These are phyloP conservation scores for Cancer borealis DNA, from an alignment of 2,888 invertebrate species.

Conservation along the genomic window DNA sequence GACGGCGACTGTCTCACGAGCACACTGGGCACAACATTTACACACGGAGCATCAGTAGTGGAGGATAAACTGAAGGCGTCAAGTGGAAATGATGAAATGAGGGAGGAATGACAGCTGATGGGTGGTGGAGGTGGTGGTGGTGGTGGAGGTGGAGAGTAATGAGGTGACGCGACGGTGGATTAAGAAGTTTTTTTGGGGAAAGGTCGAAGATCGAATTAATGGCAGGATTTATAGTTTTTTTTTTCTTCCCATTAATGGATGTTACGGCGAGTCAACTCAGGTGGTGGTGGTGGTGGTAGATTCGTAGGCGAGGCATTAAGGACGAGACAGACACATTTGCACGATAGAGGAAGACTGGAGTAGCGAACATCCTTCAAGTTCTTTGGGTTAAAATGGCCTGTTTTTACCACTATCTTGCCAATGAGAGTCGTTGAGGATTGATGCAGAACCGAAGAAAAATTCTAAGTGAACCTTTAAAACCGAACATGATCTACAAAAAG, in stretches of 20 bases:
- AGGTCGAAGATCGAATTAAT: slow-evolving; percentile 9
- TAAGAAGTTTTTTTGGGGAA: neutral
- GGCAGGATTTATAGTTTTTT: neutral
- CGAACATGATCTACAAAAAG: neutral
- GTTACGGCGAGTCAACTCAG: neutral
- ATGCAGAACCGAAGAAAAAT: neutral
- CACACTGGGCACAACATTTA: too few relatives aligned
- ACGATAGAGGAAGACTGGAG: neutral
- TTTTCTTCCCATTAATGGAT: neutral
- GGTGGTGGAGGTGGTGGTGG: neutral
- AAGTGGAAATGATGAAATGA: neutral
- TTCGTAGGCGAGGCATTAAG: neutral
- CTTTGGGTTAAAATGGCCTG: neutral
- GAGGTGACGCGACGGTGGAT: neutral
- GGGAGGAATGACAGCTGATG: neutral
- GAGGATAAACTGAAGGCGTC: neutral
- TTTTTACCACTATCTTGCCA: neutral
- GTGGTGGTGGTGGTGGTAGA: neutral
- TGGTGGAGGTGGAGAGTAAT: neutral
- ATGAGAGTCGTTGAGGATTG: neutral
- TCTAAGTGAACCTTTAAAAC: too few relatives aligned
- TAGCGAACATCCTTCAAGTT: neutral
- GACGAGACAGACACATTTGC: neutral
- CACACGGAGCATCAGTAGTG: neutral
- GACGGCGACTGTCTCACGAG: neutral